phyloP scores from a whole-genome alignment of 2,888 invertebrate species.

The Invenusta paracnida region DNA sequence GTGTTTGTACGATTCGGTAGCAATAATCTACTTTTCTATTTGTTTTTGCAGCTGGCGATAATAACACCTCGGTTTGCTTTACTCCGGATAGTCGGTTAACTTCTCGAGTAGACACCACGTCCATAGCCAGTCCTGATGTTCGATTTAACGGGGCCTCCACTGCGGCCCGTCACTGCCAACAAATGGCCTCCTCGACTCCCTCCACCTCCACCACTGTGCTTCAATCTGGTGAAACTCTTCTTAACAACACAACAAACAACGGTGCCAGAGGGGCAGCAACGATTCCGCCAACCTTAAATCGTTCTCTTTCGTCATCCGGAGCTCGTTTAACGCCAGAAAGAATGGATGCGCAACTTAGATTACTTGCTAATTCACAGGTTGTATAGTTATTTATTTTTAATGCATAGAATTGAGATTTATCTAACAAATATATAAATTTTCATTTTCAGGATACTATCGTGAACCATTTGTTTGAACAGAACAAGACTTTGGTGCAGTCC shows the following conservation, averaged over 20 bases:
- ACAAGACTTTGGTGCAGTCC: neutral
- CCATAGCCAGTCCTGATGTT: neutral
- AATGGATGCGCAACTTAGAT: conserved; percentile 4
- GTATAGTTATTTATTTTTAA: no score
- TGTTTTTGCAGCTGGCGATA: neutral
- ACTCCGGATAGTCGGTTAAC: neutral
- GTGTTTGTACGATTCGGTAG: no score
- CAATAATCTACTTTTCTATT: no score
- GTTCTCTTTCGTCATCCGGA: neutral
- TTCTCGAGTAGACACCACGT: neutral
- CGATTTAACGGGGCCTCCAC: neutral
- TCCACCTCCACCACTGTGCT: neutral
- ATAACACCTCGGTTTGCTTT: neutral
- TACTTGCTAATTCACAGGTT: neutral
- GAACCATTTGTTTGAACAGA: neutral
- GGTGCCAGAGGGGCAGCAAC: neutral
- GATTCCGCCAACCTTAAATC: neutral
- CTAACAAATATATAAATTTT: no score
- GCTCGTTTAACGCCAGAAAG: neutral
- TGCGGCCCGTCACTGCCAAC: neutral
- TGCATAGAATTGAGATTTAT: no score
- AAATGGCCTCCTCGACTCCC: neutral
- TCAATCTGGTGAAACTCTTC: neutral
- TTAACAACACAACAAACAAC: neutral
- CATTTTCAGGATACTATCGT: neutral